Conservation (phyloP, 1,140 invertebrate genomes). For the Apocrypta bakeri region DNA sequence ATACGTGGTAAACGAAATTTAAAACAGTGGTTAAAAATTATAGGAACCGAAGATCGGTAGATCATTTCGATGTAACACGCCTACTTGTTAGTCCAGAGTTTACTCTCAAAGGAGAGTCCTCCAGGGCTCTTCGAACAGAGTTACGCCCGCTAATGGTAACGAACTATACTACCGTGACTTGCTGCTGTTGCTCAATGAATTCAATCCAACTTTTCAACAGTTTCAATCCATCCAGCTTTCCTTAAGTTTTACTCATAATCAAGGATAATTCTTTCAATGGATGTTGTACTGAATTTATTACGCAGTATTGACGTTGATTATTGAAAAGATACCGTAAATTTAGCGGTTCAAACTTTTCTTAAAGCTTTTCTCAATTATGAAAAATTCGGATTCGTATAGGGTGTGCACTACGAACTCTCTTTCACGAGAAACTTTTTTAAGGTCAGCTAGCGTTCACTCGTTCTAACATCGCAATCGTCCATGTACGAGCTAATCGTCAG, state of each 20-base stretch:
- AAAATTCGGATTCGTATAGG: no score
- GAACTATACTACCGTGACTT: conserved; percentile 73
- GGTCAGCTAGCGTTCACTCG: not conserved
- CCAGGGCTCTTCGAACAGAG: conserved; percentile 66
- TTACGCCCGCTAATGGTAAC: conserved; percentile 73
- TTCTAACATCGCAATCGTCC: not conserved
- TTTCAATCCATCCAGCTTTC: not conserved
- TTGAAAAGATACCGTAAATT: no score
- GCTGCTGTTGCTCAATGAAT: not conserved
- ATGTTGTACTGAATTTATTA: no score
- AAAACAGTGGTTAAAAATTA: conserved; percentile 58
- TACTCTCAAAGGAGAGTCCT: conserved; percentile 62
- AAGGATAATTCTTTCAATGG: no score
- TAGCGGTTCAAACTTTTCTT: no score
- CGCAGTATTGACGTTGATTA: no score
- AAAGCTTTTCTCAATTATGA: no score
- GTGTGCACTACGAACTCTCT: no score
- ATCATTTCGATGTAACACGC: conserved; percentile 69
- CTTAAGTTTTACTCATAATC: not conserved
- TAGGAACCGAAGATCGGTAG: conserved; percentile 66
- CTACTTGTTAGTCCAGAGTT: conserved; percentile 72
- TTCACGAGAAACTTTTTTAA: no score
- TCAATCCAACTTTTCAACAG: not conserved
- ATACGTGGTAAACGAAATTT: not conserved
- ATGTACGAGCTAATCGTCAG: not conserved